Evolutionary conservation across 2,888 invertebrate species (phyloP).

Genomic region (Listrodromus nycthemerus): DNA sequence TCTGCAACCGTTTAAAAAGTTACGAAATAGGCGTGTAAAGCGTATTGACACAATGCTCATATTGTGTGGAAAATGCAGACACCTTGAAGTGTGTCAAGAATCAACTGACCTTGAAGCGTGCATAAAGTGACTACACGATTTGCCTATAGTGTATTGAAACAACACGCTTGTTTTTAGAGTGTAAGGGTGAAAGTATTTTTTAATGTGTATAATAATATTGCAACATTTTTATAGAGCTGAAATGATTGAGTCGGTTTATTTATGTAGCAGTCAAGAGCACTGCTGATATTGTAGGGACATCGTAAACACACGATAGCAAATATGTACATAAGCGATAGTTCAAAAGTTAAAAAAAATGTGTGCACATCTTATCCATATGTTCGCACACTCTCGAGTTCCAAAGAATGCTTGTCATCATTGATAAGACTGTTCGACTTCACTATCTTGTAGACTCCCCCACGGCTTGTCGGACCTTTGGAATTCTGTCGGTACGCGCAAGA

Average conservation of each 20-base stretch:
- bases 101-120: too few relatives aligned
- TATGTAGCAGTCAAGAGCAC: constrained; percentile 21
- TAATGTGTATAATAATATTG: neutral
- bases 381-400: constrained; percentile 8
- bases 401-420: constrained; percentile 56
- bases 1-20: too few relatives aligned
- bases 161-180: too few relatives aligned
- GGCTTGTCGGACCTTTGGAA: neutral
- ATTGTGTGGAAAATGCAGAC: too few relatives aligned
- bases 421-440: constrained; percentile 53
- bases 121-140: constrained; percentile 50
- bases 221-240: too few relatives aligned
- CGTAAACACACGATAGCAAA: constrained; percentile 3
- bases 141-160: too few relatives aligned
- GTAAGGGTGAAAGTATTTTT: constrained; percentile 4
- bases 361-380: neutral
- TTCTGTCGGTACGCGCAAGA: constrained; percentile 35
- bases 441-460: constrained; percentile 49
- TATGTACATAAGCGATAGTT: neutral
- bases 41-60: too few relatives aligned
- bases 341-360: neutral
- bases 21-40: too few relatives aligned
- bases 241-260: constrained; percentile 22
- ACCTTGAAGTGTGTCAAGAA: too few relatives aligned
- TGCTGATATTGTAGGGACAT: neutral